Evolutionary conservation across 2,113 vertebrate species (phyloP), one percentile per base, ranked within the genome.

Genomic region (Tenebrosternarchus preto): DNA sequence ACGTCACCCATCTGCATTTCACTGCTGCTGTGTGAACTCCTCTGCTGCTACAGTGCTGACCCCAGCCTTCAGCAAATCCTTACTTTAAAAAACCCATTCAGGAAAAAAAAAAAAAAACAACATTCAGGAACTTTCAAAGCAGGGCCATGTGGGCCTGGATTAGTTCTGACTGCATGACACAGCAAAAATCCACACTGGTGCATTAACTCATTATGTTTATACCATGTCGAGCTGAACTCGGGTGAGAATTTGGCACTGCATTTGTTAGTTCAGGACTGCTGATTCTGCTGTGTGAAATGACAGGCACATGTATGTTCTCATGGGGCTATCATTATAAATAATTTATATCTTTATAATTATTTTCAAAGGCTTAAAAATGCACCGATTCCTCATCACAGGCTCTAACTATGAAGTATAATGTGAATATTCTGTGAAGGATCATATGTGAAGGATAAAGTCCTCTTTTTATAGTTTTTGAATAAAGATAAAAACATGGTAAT

Each of bases 401-500:
- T 55, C 19, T 19, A 53, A 27, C 25, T 67, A 12, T 55, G 61
- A 56, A 76, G 25, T 36, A 15, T 31, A 67, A 67, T 67, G 3
- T 5, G 16, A 66, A 22, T 63, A 43, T 61, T 76, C 73, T 46
- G 55, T n/a, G n/a, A n/a, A 3, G 3, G 46, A 61, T 33, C 29
- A 5, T 22, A 86, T 93, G 88, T 95, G 93, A 2, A 95, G 90
- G 66, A 93, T 91, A 74, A 68, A 73, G 20, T n/a, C 25, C n/a
- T 50, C 39, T 46, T 36, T 6, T 68, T 19, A 53, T 20, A 46
- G 93, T 39, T 91, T 87, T 64, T 81, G 60, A 71, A 16, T 20
- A 16, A 76, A 64, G 33, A 66, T n/a, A 17, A 67, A 72, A 64
- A 84, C 74, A 59, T 81, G 64, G 36, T 80, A 73, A 66, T 33